Percentiles rank a stretch among this genome's conserved stretches.
phyloP scores from a whole-genome alignment of 2,888 invertebrate genomes.

The Parelbella ahira region DNA sequence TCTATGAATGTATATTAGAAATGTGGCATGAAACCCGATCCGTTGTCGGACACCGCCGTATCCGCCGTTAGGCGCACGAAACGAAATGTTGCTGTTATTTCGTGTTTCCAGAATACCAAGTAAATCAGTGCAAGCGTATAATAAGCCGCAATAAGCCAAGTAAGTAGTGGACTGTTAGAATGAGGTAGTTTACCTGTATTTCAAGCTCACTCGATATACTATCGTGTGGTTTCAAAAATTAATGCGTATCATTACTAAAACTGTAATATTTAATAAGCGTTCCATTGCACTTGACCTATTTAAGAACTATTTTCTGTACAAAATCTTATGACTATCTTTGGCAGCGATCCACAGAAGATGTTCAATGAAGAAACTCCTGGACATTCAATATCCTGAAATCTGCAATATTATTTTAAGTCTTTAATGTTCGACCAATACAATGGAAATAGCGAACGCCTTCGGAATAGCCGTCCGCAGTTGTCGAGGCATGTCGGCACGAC shows the following conservation, averaged over 20 bases:
- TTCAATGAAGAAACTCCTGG: too few relatives aligned
- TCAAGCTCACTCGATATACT: neutral
- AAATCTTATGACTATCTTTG: too few relatives aligned
- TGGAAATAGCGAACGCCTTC: constrained; percentile 31
- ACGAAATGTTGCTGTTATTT: constrained; percentile 35
- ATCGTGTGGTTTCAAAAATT: neutral
- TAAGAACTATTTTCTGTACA: too few relatives aligned
- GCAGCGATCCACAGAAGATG: too few relatives aligned
- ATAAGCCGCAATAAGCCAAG: constrained; percentile 40
- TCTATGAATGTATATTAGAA: neutral
- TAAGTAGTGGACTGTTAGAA: constrained; percentile 41
- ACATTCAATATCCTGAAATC: too few relatives aligned
- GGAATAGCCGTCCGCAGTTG: constrained; percentile 37
- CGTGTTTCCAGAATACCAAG: constrained; percentile 36
- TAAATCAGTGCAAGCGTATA: constrained; percentile 38
- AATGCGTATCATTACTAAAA: too few relatives aligned
- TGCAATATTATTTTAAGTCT: too few relatives aligned
- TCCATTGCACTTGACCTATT: too few relatives aligned
- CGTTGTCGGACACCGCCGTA: neutral
- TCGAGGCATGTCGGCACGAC: constrained; percentile 51
- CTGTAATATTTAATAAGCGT: too few relatives aligned
- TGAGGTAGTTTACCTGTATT: constrained; percentile 28
- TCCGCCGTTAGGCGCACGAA: constrained; percentile 28
- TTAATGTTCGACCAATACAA: too few relatives aligned
- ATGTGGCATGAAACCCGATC: neutral